Percentiles rank a stretch among this genome's conserved stretches.
These are phyloP conservation scores for Proteles cristata DNA, from an alignment of 2,113 vertebrate genomes.

Conservation along the genomic window DNA sequence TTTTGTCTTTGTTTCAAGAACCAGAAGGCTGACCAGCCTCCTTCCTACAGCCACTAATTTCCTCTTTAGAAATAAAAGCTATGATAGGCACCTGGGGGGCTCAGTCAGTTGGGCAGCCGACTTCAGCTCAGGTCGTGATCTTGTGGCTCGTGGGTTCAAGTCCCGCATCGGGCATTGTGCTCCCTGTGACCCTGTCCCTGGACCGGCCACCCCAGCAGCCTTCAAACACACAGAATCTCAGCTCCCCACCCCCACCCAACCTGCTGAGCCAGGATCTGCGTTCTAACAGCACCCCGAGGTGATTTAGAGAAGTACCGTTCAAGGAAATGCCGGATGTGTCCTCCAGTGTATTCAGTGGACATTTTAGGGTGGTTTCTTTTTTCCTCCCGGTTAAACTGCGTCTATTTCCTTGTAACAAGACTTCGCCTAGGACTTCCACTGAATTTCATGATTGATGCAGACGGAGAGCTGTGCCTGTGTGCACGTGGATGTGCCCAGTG, in stretches of 20 bases:
- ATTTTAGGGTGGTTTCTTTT: neutral
- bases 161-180: too few relatives aligned
- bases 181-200: neutral
- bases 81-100: too few relatives aligned
- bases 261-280: neutral
- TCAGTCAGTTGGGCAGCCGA: too few relatives aligned
- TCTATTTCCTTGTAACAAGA: neutral
- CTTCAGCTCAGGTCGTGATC: too few relatives aligned
- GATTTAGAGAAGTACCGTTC: neutral
- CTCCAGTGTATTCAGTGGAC: fast-evolving
- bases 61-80: neutral
- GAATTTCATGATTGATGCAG: neutral
- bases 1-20: neutral
- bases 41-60: neutral
- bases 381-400: neutral
- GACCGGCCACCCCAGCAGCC: neutral
- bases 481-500: neutral
- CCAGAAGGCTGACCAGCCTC: neutral
- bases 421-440: neutral
- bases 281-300: neutral
- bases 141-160: too few relatives aligned
- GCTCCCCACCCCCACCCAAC: neutral
- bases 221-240: neutral
- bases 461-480: neutral
- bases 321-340: neutral